Base-by-base conservation (phyloP, 2,113 vertebrate species). In the Nycticebus coucang region DNA sequence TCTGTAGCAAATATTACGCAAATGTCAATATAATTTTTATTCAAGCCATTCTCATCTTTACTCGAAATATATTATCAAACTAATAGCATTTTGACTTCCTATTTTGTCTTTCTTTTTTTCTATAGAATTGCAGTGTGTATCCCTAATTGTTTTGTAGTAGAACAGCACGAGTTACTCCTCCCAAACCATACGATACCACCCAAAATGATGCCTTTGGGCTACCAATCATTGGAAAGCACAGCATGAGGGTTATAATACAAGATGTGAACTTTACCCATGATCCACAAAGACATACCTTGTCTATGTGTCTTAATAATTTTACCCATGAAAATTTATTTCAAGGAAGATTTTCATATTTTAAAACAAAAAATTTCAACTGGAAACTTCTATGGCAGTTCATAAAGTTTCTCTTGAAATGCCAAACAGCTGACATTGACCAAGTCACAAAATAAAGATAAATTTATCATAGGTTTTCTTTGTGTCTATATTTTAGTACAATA, bases 61-160 rank as follows among this genome's bases (percentile, higher is more conserved):
- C 0, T 11, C 45, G 77, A 95, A 92, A 91, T 80, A 21, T 57
- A 96, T 37, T 94, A 35, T 93, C 45, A 93, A 94, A 96, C 83
- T 86, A 87, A 92, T 64, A 45, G 22, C 78, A 78, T 95, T 85
- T 87, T 57, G 74, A 64, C 64, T 62, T 24, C 3, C 69, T 92
- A 81, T 97, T 74, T 80, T 11, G 28, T 89, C 96, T 97, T 57
- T 14, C 50, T 89, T 92, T 72, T 96, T 4, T 90, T 1, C 87
- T 93, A 50, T 94, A 45, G 84, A 92, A 30, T 89, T 89, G 64
- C 26, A 9, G 5, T 86, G 21, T 93, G 15, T 83, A 90, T 96
- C 95, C 60, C 66, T 95, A 84, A 96, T 96, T 97, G 86, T 94
- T 96, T 87, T 97, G 72, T 85, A 37, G 68, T 35, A 68, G 53